Evolutionary conservation across 2,113 vertebrate species (phyloP), one percentile per base, ranked within the genome.

Genomic region (Festucalex cinctus): DNA sequence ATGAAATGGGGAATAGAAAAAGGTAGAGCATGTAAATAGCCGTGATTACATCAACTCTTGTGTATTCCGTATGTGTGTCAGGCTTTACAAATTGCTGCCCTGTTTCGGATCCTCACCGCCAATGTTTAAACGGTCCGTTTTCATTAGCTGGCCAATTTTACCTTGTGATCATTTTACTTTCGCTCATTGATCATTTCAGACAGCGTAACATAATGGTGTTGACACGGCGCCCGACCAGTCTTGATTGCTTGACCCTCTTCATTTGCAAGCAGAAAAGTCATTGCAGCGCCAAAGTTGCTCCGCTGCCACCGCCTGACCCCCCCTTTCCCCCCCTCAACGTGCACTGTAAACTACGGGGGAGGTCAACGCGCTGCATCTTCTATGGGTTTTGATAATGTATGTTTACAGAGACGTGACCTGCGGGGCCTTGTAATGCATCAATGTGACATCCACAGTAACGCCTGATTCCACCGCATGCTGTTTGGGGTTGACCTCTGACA

Each of bases 311-410:
- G 65, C 57, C 19, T 73, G 77, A 83, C 80, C 82, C 82, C 82
- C 82, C 65, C 70, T 69, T 70, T 63, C 70, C 81, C 75, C 65
- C 70, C 81, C 75, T 65, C 72, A 85, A 87, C 87, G 87, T 91
- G 89, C 80, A 85, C 91, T 86, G 73, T 79, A 84, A 89, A 88
- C 88, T 92, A 93, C 92, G 88, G 93, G 82, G 90, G 93, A 94
- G 94, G 92, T 94, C 87, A 66, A 88, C 92, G 92, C 93, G 87
- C 76, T 92, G 92, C 94, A 92, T 93, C 93, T 93, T 94, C 95
- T 95, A 94, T 96, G 94, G 94, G 92, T 95, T 95, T 95, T 98
- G 95, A 96, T 99, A 97, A 97, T 96, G 92, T 94, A 98, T 95
- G 96, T 97, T 95, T 97, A 93, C 93, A 94, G 94, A 96, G 95